Conservation (phyloP, 2,113 vertebrate species). For the Pollimyrus isidori region DNA sequence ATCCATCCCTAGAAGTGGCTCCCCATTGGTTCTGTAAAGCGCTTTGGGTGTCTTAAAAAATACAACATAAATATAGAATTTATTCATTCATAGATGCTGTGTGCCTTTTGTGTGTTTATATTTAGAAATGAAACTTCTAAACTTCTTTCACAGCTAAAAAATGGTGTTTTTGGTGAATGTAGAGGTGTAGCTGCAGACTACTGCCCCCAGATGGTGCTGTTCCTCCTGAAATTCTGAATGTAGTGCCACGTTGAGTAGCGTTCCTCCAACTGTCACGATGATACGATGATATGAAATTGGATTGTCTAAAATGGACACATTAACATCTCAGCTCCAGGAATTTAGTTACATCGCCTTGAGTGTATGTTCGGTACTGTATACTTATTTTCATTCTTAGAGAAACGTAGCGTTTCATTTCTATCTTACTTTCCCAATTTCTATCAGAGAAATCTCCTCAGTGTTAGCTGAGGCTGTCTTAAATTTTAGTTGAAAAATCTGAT, state of each 20-base stretch:
- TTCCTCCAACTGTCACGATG: background rate
- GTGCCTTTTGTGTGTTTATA: background rate
- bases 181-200: background rate
- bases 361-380: background rate
- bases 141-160: background rate
- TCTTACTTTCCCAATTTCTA: background rate
- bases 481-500: background rate
- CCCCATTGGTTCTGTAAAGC: too few species aligned
- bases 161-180: background rate
- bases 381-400: background rate
- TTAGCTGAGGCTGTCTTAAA: background rate
- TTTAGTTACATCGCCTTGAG: background rate
- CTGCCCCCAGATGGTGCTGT: background rate
- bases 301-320: background rate
- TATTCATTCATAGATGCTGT: background rate
- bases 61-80: background rate
- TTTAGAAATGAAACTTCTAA: background rate
- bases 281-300: background rate
- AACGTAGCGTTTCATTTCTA: background rate
- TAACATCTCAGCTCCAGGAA: background rate
- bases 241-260: background rate
- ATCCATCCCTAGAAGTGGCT: too few species aligned
- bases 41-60: background rate
- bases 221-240: background rate
- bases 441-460: background rate